Evolutionary conservation across 64 coral and sea anemone species (phyloP).

Genomic region (Actinia tenebrosa): DNA sequence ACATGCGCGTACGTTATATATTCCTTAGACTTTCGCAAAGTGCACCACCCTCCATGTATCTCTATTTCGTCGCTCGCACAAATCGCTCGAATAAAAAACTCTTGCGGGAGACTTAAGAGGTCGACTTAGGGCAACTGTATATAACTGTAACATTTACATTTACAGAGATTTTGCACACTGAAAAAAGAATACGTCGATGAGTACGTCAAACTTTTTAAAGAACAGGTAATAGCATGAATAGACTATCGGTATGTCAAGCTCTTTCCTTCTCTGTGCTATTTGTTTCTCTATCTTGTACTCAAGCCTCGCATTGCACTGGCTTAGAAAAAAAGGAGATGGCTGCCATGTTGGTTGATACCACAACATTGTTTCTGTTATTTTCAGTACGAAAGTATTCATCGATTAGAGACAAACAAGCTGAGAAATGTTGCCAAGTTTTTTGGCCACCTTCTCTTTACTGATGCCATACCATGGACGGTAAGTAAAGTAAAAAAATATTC

Average conservation of each 20-base stretch:
- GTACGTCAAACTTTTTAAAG: slow-evolving; percentile 83
- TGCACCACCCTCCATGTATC: too few relatives aligned
- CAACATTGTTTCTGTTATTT: background rate
- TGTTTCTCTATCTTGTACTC: too few relatives aligned
- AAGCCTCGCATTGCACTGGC: too few relatives aligned
- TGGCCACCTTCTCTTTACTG: slow-evolving; percentile 87
- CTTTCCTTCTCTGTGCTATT: background rate
- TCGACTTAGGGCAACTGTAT: background rate
- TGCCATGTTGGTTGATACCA: too few relatives aligned
- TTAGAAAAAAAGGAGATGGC: too few relatives aligned
- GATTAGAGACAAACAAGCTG: slow-evolving; percentile 95
- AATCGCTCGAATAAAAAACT: too few relatives aligned
- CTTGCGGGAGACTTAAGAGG: too few relatives aligned
- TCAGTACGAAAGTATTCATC: slow-evolving; percentile 93
- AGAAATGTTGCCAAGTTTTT: slow-evolving; percentile 98
- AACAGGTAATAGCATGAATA: slow-evolving; percentile 64
- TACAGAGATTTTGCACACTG: slow-evolving; percentile 88
- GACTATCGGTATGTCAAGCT: background rate
- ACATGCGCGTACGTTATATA: too few relatives aligned
- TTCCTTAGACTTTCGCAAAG: too few relatives aligned
- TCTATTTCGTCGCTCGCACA: too few relatives aligned
- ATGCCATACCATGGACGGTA: slow-evolving; percentile 96
- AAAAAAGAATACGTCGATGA: slow-evolving; percentile 95
- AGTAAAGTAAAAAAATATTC: background rate
- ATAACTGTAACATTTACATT: background rate